These are phyloP conservation scores for Papilio helenus DNA, from an alignment of 1,140 invertebrate species.

Conservation along the genomic window DNA sequence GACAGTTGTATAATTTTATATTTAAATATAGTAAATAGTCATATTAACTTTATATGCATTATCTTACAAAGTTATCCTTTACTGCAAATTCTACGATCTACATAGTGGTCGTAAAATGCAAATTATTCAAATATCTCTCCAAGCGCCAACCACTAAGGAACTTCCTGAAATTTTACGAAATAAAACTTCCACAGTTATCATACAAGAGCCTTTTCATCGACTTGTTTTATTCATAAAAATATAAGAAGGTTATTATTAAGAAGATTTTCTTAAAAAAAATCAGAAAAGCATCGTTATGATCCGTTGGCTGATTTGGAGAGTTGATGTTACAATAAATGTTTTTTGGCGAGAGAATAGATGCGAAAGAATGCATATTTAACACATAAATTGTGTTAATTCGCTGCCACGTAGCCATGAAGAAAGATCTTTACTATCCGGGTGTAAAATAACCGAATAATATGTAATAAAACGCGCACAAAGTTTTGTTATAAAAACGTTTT, in stretches of 20 bases:
- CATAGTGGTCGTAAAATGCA: slow-evolving; percentile 15
- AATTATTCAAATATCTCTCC: slow-evolving; percentile 15
- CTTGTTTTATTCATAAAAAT: neutral
- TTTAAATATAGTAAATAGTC: neutral
- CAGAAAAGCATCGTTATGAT: neutral
- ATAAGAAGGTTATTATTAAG: neutral
- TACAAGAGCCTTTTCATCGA: neutral
- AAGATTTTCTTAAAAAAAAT: neutral
- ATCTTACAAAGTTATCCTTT: neutral
- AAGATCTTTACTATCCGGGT: slow-evolving; percentile 1
- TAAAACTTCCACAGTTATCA: neutral
- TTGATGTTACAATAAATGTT: neutral
- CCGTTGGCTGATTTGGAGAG: neutral
- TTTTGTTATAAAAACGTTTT: slow-evolving; percentile 12
- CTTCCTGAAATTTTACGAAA: neutral
- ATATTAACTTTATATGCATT: neutral
- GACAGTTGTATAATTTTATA: too few relatives aligned
- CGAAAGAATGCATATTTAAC: neutral
- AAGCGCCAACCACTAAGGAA: neutral
- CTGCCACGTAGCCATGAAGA: neutral
- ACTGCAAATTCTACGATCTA: neutral
- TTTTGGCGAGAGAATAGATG: neutral
- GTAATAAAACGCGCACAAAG: neutral
- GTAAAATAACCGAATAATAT: slow-evolving; percentile 15
- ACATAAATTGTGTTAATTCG: slow-evolving; percentile 7